Percentiles rank a stretch among this genome's conserved stretches.
phyloP scores from a whole-genome alignment of 2,113 vertebrate species.

The Campylomormyrus numenius region DNA sequence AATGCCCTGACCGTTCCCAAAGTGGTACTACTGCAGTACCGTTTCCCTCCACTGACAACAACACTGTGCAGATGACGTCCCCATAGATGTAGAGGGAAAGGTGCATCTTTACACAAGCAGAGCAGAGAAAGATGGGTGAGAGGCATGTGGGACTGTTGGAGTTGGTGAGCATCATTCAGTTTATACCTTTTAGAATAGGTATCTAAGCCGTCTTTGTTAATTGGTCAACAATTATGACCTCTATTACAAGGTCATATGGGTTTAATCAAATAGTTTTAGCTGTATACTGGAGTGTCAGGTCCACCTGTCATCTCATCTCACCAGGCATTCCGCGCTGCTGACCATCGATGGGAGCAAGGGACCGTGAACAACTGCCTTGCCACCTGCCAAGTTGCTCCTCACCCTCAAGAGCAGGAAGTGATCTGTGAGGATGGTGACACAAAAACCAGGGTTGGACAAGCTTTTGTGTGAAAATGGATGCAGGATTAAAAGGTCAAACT shows the following conservation, averaged over 20 bases:
- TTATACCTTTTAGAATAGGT: not conserved
- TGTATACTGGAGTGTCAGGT: not conserved
- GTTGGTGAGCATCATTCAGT: not conserved
- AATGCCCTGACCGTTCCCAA: slow-evolving; percentile 64
- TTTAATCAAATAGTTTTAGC: not conserved
- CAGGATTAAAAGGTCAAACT: not conserved
- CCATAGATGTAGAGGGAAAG: slow-evolving; percentile 73
- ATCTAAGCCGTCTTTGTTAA: not conserved
- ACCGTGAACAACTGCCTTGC: slow-evolving; percentile 57
- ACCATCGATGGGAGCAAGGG: slow-evolving; percentile 56
- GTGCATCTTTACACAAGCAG: slow-evolving; percentile 55
- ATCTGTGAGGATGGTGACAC: slow-evolving; percentile 51
- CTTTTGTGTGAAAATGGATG: not conserved
- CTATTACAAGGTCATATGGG: not conserved
- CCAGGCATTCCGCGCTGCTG: slow-evolving; percentile 62
- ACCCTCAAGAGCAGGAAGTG: slow-evolving; percentile 71
- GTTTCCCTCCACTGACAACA: slow-evolving; percentile 63
- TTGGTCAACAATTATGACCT: not conserved
- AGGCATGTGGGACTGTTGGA: not conserved
- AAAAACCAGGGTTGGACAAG: not conserved
- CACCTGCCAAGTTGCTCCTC: slow-evolving; percentile 40
- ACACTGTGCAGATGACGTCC: slow-evolving; percentile 70
- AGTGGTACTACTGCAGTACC: slow-evolving; percentile 32
- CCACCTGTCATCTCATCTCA: slow-evolving; percentile 34
- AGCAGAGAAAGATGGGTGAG: not conserved